These are phyloP conservation scores for Cherax quadricarinatus DNA, from an alignment of 1,140 invertebrate genomes.

Conservation along the genomic window DNA sequence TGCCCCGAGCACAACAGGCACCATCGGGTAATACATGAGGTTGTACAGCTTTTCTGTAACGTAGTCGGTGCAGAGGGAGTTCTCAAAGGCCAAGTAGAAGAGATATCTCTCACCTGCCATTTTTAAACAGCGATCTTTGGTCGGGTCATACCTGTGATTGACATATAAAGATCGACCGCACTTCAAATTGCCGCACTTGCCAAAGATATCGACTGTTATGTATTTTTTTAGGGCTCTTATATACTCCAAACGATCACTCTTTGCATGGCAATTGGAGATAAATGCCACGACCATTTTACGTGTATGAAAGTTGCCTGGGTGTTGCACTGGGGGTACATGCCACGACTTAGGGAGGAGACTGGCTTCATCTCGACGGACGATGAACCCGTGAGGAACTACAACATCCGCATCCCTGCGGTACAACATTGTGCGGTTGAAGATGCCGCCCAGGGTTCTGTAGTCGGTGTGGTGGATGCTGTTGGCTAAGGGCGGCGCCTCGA, in stretches of 20 bases:
- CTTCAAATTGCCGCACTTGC: background rate
- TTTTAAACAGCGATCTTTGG: background rate
- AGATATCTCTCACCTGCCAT: background rate
- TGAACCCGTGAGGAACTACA: constrained; percentile 73
- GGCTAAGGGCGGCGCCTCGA: constrained; percentile 35
- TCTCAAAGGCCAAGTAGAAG: background rate
- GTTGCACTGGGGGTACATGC: background rate
- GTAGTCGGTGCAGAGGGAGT: constrained; percentile 11
- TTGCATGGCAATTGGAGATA: background rate
- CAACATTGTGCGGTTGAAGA: constrained; percentile 77
- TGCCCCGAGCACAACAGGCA: constrained; percentile 59
- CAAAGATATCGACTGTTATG: background rate
- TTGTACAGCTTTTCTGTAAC: constrained; percentile 9
- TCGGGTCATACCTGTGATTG: background rate
- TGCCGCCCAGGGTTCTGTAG: constrained; percentile 61
- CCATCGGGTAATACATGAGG: constrained; percentile 57
- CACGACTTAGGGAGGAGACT: background rate
- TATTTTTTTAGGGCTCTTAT: background rate
- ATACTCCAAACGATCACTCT: background rate
- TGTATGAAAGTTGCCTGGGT: background rate
- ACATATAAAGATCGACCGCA: background rate
- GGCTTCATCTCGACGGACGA: constrained; percentile 45
- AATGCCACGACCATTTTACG: constrained; percentile 1
- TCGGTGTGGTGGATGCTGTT: constrained; percentile 77
- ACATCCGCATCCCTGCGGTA: constrained; percentile 76